These are phyloP conservation scores for Stylophora pistillata DNA, from an alignment of 64 coral and sea anemone species.

Conservation along the genomic window DNA sequence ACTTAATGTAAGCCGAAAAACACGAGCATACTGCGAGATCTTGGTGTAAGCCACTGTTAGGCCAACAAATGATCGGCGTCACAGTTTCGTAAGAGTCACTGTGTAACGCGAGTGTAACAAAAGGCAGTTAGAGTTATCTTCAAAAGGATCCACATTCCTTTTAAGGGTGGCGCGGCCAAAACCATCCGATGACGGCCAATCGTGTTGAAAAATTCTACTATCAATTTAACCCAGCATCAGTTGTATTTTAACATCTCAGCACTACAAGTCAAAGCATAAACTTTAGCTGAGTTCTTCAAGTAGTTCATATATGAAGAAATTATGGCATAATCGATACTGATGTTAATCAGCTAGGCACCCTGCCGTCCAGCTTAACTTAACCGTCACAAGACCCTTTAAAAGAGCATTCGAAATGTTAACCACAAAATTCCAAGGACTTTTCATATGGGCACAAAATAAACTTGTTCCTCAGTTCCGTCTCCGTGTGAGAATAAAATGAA, in stretches of 20 bases:
- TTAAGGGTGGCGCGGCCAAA: not conserved
- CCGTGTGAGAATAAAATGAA: not conserved
- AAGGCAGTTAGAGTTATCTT: not conserved
- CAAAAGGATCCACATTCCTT: conserved; percentile 10
- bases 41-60: not conserved
- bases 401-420: not conserved
- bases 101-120: not conserved
- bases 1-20: not conserved
- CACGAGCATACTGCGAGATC: no score
- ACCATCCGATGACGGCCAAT: not conserved
- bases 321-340: not conserved
- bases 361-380: not conserved
- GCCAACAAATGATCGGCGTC: not conserved
- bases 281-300: not conserved
- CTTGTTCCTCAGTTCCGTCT: not conserved
- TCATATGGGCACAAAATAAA: not conserved
- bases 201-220: not conserved
- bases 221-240: not conserved
- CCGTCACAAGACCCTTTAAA: not conserved
- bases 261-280: not conserved
- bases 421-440: not conserved
- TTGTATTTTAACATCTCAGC: not conserved
- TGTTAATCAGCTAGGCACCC: not conserved
- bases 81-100: not conserved
- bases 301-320: not conserved